Evolutionary conservation across 2,888 invertebrate genomes (phyloP).

Genomic region (Meiosimyza decipiens): DNA sequence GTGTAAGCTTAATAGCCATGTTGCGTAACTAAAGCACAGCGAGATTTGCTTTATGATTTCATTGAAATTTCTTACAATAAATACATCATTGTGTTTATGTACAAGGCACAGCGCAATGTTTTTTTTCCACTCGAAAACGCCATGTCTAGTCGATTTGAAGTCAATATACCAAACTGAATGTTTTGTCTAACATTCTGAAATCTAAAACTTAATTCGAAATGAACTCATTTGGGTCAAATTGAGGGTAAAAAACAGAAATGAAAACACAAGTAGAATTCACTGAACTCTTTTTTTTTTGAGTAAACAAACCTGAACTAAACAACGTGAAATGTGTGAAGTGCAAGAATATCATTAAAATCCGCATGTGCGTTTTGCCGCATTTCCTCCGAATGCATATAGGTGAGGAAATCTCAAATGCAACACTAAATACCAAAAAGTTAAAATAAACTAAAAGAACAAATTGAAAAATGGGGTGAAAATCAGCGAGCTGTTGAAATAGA

Average conservation of each 20-base stretch:
- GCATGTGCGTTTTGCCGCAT: not conserved
- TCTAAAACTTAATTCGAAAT: too few relatives aligned
- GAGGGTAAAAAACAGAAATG: not conserved
- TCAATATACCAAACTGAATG: too few relatives aligned
- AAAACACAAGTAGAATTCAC: not conserved
- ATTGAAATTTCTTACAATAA: too few relatives aligned
- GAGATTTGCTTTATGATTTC: too few relatives aligned
- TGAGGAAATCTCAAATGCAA: not conserved
- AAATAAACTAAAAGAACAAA: constrained; percentile 5
- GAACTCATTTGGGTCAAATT: constrained; percentile 13
- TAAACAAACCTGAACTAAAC: not conserved
- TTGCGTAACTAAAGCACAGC: too few relatives aligned
- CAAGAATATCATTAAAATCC: constrained; percentile 20
- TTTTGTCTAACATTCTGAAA: too few relatives aligned
- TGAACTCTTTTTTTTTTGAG: not conserved
- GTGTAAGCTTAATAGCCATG: too few relatives aligned
- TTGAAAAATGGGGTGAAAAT: constrained; percentile 16
- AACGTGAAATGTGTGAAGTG: constrained; percentile 21
- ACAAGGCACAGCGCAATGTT: too few relatives aligned
- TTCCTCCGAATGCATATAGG: not conserved
- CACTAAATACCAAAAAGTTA: not conserved
- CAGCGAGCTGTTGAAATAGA: not conserved
- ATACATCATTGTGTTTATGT: too few relatives aligned
- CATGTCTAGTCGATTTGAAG: too few relatives aligned
- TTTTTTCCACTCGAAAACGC: too few relatives aligned